Percentiles rank a stretch among this genome's conserved stretches.
Evolutionary conservation across 2,797 vertebrate genomes (phyloP).

Genomic region (Amblyopsis hoosieri): DNA sequence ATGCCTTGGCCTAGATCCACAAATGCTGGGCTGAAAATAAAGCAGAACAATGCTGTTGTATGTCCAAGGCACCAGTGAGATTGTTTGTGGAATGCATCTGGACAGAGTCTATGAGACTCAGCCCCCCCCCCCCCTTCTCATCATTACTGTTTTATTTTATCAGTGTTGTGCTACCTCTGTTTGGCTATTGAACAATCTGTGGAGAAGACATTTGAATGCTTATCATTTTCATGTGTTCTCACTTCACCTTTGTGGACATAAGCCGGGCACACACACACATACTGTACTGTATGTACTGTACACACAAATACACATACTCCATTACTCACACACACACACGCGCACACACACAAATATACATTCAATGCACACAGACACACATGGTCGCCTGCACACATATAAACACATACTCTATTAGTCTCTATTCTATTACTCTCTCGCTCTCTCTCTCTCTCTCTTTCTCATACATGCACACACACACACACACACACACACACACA

Average conservation of each 20-base stretch:
- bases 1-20: too few relatives aligned
- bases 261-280: slow-evolving; percentile 2
- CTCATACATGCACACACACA: not conserved
- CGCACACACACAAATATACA: not conserved
- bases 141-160: slow-evolving; percentile 3
- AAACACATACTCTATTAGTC: not conserved
- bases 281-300: not conserved
- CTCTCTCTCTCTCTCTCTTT: too few relatives aligned
- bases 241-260: not conserved
- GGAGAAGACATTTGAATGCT: not conserved
- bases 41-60: too few relatives aligned
- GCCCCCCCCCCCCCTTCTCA: not conserved
- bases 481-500: slow-evolving; percentile 7
- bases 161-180: not conserved
- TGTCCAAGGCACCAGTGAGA: too few relatives aligned
- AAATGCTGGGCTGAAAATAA: too few relatives aligned
- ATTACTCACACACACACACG: not conserved
- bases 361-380: not conserved
- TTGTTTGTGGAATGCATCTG: not conserved
- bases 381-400: not conserved
- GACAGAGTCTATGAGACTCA: not conserved
- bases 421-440: not conserved
- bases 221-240: slow-evolving; percentile 5
- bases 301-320: slow-evolving; percentile 1
- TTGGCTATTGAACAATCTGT: not conserved